Evolutionary conservation across 2,888 invertebrate species (phyloP), one percentile per base, ranked within the genome.

Genomic region (Galeruca laticollis): DNA sequence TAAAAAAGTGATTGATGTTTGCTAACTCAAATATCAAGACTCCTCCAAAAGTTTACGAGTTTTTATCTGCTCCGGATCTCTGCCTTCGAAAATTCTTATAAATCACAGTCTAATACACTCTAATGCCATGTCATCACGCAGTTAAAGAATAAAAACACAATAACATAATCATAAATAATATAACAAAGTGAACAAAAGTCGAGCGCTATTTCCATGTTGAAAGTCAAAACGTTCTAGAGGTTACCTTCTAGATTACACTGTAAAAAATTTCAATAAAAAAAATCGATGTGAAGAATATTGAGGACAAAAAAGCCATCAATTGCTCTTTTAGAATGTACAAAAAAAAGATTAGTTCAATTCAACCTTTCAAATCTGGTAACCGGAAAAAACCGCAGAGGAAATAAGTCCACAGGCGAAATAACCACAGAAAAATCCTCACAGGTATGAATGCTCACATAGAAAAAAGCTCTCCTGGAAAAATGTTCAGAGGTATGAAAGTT

Each of bases 111-210:
- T 18, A 31, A 57, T 33, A 47, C 59, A 26, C 66, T 15, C 65
- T 43, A 49, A 59, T 33, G 15, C 9, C 59, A 21, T 37, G 35
- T 57, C 56, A 35, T 18, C 56, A 56, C 56, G 56, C 56, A 33
- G 56, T 35, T 33, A 2, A 35, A 15, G 26, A 60, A 66, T 66
- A 51, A 37, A 59, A 66, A 37, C 59, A 66, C 59, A 66, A 66
- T 66, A 66, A 66, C 60, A 66, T 66, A 66, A 66, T 59, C 59
- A 66, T 66, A 66, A 66, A 66, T 66, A 66, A 66, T 66, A 60
- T 35, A 26, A 59, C 59, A 60, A 49, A 40, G 54, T 49, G 37
- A n/a, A 5, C 20, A 37, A 49, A 59, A 59, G 35, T 59, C 33
- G 59, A 59, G 37, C 6, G 18, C 15, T 49, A 11, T 59, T 66